phyloP scores from a whole-genome alignment of 2,888 invertebrate species.

The Cerastis rubricosa region DNA sequence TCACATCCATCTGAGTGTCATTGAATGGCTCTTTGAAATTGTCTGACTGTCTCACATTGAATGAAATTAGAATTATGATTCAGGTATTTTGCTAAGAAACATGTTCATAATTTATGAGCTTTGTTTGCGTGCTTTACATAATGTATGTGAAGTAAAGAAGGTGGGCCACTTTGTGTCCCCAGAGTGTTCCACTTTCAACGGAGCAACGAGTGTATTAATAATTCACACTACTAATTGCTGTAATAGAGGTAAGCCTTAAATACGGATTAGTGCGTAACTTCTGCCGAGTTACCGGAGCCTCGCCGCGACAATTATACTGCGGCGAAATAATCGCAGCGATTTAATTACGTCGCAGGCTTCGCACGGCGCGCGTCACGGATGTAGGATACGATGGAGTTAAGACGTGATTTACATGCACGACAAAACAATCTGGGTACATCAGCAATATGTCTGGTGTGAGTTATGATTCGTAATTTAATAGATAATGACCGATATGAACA shows the following conservation, averaged over 20 bases:
- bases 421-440: constrained; percentile 34
- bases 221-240: constrained; percentile 60
- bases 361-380: constrained; percentile 32
- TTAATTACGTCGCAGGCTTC: constrained; percentile 55
- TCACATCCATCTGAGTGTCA: constrained; percentile 34
- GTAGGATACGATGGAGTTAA: constrained; percentile 48
- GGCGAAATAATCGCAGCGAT: constrained; percentile 55
- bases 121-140: constrained; percentile 31
- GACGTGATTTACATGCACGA: constrained; percentile 53
- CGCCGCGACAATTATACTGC: constrained; percentile 46
- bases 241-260: constrained; percentile 58
- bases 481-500: constrained; percentile 17
- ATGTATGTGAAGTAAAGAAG: constrained; percentile 38
- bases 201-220: constrained; percentile 53
- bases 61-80: constrained; percentile 31
- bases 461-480: constrained; percentile 18
- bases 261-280: constrained; percentile 55
- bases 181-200: constrained; percentile 31
- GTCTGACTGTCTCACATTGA: constrained; percentile 38
- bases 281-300: constrained; percentile 35
- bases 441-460: constrained; percentile 29
- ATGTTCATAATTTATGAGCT: constrained; percentile 15
- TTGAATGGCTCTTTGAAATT: constrained; percentile 53
- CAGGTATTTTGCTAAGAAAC: constrained; percentile 14
- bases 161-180: constrained; percentile 38